phyloP scores from a whole-genome alignment of 2,797 vertebrate genomes.

The Poecile montanus region DNA sequence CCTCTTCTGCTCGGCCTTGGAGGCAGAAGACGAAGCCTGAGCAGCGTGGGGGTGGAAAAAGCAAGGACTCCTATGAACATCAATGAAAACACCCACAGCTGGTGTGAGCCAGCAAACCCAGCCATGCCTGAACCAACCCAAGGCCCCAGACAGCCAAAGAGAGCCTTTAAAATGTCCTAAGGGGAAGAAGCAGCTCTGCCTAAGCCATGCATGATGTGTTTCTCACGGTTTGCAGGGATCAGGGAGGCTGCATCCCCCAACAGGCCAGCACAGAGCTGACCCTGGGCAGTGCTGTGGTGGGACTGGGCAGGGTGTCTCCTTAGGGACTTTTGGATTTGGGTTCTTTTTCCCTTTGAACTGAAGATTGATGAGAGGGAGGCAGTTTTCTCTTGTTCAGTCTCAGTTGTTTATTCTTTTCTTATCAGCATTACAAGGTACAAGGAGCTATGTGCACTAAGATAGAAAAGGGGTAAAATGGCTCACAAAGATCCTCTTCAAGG shows the following conservation, averaged over 20 bases:
- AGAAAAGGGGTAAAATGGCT: no score
- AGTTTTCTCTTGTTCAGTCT: no score
- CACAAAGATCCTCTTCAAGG: no score
- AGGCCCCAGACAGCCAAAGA: background rate
- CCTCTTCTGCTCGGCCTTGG: background rate
- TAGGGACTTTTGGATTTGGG: no score
- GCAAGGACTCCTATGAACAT: background rate
- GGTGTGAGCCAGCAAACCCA: background rate
- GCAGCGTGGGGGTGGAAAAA: background rate
- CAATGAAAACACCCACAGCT: background rate
- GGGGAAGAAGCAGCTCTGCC: background rate
- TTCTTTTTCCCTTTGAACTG: no score
- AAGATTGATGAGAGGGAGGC: no score
- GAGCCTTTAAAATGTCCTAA: background rate
- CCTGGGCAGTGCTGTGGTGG: background rate
- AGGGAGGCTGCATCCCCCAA: background rate
- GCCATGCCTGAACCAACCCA: background rate
- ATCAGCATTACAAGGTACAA: no score
- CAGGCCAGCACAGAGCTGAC: accelerated
- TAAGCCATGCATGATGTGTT: conserved; percentile 12
- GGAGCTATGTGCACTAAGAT: no score
- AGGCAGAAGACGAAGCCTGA: background rate
- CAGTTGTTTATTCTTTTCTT: no score
- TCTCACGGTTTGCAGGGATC: background rate
- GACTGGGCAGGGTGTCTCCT: background rate